Evolutionary conservation across 2,113 vertebrate species (phyloP), one percentile per base, ranked within the genome.

Genomic region (Canis aureus): DNA sequence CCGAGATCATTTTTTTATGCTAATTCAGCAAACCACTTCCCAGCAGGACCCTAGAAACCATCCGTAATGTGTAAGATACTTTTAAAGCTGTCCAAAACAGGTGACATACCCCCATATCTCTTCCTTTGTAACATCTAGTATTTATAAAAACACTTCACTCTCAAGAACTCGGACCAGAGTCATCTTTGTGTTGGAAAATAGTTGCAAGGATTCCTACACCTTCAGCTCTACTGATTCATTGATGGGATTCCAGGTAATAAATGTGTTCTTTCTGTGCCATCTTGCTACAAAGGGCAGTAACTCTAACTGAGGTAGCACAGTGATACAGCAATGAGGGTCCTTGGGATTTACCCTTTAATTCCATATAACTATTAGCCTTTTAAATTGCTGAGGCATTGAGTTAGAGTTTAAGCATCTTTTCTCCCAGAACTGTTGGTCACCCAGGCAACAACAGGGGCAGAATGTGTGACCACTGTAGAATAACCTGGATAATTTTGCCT

Each of bases 41-140:
- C 83, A 83, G 23, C 11, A 88, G 83, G 59, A 81, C 12, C 51
- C 11, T 16, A 51, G 32, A 89, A 81, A 67, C 74, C 16, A 76
- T 35, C 12, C 3, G 4, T 7, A 62, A 25, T 0, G 11, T 43
- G 11, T 32, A 85, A 35, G 27, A 35, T 62, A 85, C 35, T 79
- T 79, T 71, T 73, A 81, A 89, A 91, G 51, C 62, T 79, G 90
- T 87, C 57, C 71, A 73, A 74, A 89, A 73, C 57, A 38, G 27
- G 15, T 20, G 38, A n/a, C 25, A 8, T 2, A 9, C 57, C 17
- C 22, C 32, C 22, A 1, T 43, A 38, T 60, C 32, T 32, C 13
- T 9, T 94, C 71, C 15, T 67, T 20, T 69, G 17, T 67, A 88
- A 64, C 20, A 91, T 32, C n/a, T 11, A 86, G 66, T 49, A 23